Conservation (phyloP, 2,888 invertebrate genomes). For the Bombylius discolor region DNA sequence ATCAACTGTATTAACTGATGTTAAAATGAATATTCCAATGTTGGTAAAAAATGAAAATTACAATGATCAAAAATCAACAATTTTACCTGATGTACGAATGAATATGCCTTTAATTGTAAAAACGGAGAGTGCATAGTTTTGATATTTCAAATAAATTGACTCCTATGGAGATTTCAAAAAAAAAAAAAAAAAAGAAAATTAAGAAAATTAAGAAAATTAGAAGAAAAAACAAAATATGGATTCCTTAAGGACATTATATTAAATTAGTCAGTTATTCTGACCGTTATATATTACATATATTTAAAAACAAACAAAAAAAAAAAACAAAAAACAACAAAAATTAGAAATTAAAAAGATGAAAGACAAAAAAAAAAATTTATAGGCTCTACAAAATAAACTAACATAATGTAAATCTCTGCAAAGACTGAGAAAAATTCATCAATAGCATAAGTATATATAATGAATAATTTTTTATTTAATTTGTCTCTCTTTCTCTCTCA, state of each 20-base stretch:
- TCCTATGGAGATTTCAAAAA: slow-evolving; percentile 9
- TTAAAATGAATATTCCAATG: slow-evolving; percentile 32
- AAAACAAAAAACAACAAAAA: background rate
- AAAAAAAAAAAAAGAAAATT: no score
- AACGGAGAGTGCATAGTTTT: slow-evolving; percentile 34
- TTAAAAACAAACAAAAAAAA: background rate
- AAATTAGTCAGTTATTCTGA: slow-evolving; percentile 13
- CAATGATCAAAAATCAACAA: slow-evolving; percentile 20
- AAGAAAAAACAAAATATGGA: no score
- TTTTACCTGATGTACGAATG: slow-evolving; percentile 20
- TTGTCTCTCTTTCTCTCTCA: no score
- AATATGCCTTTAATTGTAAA: slow-evolving; percentile 34
- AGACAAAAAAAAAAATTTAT: background rate
- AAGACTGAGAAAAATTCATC: slow-evolving; percentile 31
- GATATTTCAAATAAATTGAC: background rate
- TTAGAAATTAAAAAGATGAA: no score
- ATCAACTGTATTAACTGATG: slow-evolving; percentile 27
- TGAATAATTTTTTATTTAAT: slow-evolving; percentile 7
- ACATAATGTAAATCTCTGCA: slow-evolving; percentile 31
- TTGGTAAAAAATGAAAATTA: slow-evolving; percentile 30
- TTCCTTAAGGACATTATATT: slow-evolving; percentile 4
- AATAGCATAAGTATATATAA: slow-evolving; percentile 8
- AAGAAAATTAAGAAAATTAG: no score
- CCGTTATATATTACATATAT: slow-evolving; percentile 1
- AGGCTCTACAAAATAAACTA: slow-evolving; percentile 13